Base-by-base conservation (phyloP, 2,888 invertebrate species). In the Pyrgus malvae region DNA sequence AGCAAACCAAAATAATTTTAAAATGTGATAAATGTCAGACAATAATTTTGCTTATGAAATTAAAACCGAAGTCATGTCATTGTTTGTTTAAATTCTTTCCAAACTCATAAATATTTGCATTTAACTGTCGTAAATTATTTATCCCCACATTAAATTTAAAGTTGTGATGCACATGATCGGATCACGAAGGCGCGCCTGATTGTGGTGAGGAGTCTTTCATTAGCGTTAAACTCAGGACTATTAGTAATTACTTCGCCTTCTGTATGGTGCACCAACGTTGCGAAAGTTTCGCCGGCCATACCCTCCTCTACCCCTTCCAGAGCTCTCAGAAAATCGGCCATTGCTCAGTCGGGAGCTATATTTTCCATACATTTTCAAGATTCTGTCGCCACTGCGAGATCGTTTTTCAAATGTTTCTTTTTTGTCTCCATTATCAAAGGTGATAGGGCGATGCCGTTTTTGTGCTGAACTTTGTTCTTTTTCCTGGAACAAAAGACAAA, bases 351-450 rank as follows among this genome's bases (percentile, higher is more conserved):
- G 93, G 59, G 93, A 94, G 70, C 97, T 97, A 77, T 96, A 97
- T 91, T 97, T 97, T 65, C 97, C 97, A 66, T 97, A 97, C 72
- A 97, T 92, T 84, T 95, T 95, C 63, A 94, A 80, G 65, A 94
- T 94, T 64, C 92, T 92, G 16, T 92, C 86, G 64, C 92, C 92
- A 64, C 91, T 91, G 56, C 93, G 83, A 9, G 90, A 56, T 76
- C 92, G 74, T 82, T 92, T 78, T 70, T 91, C 76, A 72, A 84
- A 69, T 64, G 88, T 78, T 69, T 88, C 74, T 87, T 93, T 82
- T 70, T 88, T 74, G 74, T 91, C 92, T 63, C 92, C 93, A 70
- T 91, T 92, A 60, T 93, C 95, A 78, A 96, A 96, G 44, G 95
- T 95, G 55, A 96, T 96, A 5, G 96, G 96, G 37, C 93, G 93